Base-by-base conservation (phyloP, 2,888 invertebrate species). In the Euplexia lucipara region DNA sequence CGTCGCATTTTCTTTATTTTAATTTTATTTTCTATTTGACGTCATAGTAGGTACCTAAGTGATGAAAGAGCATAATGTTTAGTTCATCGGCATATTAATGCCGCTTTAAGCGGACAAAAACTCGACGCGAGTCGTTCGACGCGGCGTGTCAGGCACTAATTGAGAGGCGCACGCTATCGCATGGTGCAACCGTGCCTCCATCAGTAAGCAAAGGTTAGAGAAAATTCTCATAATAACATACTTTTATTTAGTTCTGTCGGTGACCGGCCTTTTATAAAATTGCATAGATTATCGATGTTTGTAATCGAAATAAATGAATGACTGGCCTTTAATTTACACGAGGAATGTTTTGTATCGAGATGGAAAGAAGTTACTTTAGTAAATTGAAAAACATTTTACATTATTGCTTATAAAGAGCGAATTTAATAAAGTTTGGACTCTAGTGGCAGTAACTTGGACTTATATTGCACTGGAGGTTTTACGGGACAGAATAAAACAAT, bases 121-220 rank as follows among this genome's bases (percentile, higher is more conserved):
- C 89, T 88, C 87, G 87, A 86, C 86, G 87, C 87, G 87, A 86
- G 87, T 84, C 87, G 86, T 87, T 83, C 85, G 87, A 84, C 84
- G 74, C 90, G 83, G 88, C 92, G 91, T 91, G 92, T 92, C 92
- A 88, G 88, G 79, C 83, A 81, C 91, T 95, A 94, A 95, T 95
- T 93, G 94, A 91, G 88, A 83, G 84, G 86, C 88, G 90, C 94
- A 94, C 95, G 94, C 94, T 88, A 93, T 91, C 83, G 89, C 85
- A 85, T 86, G 88, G 85, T 84, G 86, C 86, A 87, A 86, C 85
- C 84, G 83, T 86, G 83, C 85, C 84, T 87, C 70, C 71, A 78
- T 72, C 71, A 74, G 52, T 59, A 70, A 84, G 82, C 82, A 86
- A 89, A 91, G 86, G 90, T 91, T 90, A 88, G 84, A 86, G 89